These are phyloP conservation scores for Nymphalis c-album DNA, from an alignment of 2,888 invertebrate genomes.

Conservation along the genomic window DNA sequence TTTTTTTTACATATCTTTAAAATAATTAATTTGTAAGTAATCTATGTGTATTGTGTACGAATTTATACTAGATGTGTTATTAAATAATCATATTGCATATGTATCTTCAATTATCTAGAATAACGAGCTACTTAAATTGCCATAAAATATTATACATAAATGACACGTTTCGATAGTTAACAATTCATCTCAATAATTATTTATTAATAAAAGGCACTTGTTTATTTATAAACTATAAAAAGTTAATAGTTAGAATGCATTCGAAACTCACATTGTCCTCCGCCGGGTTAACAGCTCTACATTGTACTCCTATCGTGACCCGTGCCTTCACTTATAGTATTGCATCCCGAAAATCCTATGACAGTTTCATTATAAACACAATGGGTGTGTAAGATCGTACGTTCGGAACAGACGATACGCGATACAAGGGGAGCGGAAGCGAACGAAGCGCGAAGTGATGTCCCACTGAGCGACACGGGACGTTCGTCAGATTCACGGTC, in stretches of 20 bases:
- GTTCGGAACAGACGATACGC: constrained; percentile 29
- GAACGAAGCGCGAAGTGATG: constrained; percentile 64
- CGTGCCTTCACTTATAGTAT: constrained; percentile 52
- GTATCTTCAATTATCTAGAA: neutral
- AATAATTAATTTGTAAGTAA: too few relatives aligned
- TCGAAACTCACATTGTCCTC: constrained; percentile 74
- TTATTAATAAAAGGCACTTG: neutral
- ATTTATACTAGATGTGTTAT: too few relatives aligned
- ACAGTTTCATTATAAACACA: constrained; percentile 46
- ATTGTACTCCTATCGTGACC: constrained; percentile 61
- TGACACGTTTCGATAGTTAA: neutral
- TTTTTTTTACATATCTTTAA: too few relatives aligned
- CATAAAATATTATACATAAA: neutral
- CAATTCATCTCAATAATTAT: constrained; percentile 26
- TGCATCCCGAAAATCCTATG: constrained; percentile 46
- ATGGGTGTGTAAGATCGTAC: constrained; percentile 32
- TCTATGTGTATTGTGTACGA: too few relatives aligned
- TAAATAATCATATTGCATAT: too few relatives aligned
- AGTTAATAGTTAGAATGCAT: constrained; percentile 6
- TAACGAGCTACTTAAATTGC: neutral
- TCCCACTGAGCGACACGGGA: constrained; percentile 54
- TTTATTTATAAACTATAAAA: neutral
- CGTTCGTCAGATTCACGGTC: constrained; percentile 75
- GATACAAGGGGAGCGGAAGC: constrained; percentile 57
- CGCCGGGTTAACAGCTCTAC: constrained; percentile 73